Evolutionary conservation across 2,113 vertebrate species (phyloP).

Genomic region (Gymnogyps californianus): DNA sequence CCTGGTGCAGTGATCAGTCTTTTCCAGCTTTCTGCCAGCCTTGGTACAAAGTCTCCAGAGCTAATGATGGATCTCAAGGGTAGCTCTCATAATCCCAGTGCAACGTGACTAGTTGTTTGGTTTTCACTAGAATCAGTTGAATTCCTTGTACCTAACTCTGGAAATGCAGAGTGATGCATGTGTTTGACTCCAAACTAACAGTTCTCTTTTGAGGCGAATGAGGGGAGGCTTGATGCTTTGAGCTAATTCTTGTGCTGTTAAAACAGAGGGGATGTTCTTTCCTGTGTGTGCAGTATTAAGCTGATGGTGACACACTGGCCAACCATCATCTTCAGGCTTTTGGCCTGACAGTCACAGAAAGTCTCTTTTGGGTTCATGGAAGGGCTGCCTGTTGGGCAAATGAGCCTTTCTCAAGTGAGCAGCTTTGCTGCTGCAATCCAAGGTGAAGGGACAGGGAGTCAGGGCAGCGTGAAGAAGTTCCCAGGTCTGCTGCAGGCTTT

Average conservation of each 20-base stretch:
- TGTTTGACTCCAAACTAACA: background rate
- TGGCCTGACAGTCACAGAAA: background rate
- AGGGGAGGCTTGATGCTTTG: background rate
- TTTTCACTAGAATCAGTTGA: background rate
- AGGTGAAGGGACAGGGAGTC: background rate
- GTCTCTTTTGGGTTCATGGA: background rate
- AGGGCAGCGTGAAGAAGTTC: background rate
- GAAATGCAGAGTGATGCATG: background rate
- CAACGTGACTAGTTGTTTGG: background rate
- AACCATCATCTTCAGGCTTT: background rate
- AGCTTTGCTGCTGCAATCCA: background rate
- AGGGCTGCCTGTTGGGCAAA: background rate
- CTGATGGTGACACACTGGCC: background rate
- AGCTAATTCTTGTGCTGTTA: background rate
- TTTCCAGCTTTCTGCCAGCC: background rate
- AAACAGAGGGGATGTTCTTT: background rate
- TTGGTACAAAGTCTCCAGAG: background rate
- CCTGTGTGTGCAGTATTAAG: background rate
- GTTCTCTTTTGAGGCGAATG: background rate
- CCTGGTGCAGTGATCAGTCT: background rate
- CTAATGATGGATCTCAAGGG: background rate
- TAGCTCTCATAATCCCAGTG: background rate
- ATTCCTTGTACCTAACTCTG: background rate
- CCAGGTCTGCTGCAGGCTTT: background rate
- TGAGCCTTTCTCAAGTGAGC: background rate